These are phyloP conservation scores for Erebia epiphron DNA, from an alignment of 2,888 invertebrate genomes.

Conservation along the genomic window DNA sequence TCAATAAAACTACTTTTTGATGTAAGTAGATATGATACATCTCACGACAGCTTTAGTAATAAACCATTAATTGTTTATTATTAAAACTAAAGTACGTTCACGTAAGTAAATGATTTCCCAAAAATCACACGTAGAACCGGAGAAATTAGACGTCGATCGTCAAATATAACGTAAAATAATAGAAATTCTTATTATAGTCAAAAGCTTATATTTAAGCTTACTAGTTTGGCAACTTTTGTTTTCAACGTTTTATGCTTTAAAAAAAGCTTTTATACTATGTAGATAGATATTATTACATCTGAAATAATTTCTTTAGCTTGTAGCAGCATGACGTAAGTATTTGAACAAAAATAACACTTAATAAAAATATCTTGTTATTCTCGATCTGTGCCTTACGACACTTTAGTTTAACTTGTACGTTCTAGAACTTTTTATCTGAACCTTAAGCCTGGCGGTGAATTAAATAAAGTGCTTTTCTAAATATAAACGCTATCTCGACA, in stretches of 20 bases:
- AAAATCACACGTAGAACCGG: no score
- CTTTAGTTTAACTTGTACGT: conserved; percentile 4
- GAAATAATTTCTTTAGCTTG: background rate
- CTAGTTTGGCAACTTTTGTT: background rate
- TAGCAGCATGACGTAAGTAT: background rate
- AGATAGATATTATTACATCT: no score
- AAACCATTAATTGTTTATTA: no score
- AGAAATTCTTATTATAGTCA: no score
- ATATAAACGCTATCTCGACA: conserved; percentile 80
- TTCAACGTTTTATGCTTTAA: background rate
- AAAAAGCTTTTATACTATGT: no score
- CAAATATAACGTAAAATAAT: no score
- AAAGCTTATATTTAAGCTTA: no score
- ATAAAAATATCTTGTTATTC: background rate
- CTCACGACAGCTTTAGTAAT: background rate
- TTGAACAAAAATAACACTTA: background rate
- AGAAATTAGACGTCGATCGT: no score
- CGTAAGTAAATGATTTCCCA: background rate
- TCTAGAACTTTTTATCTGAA: conserved; percentile 76
- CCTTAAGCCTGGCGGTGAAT: conserved; percentile 75
- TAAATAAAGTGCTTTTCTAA: conserved; percentile 81
- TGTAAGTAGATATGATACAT: no score
- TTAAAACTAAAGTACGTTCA: background rate
- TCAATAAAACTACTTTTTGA: conserved; percentile 7
- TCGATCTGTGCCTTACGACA: conserved; percentile 12